phyloP scores from a whole-genome alignment of 1,140 invertebrate species.

The Ericerus pela region DNA sequence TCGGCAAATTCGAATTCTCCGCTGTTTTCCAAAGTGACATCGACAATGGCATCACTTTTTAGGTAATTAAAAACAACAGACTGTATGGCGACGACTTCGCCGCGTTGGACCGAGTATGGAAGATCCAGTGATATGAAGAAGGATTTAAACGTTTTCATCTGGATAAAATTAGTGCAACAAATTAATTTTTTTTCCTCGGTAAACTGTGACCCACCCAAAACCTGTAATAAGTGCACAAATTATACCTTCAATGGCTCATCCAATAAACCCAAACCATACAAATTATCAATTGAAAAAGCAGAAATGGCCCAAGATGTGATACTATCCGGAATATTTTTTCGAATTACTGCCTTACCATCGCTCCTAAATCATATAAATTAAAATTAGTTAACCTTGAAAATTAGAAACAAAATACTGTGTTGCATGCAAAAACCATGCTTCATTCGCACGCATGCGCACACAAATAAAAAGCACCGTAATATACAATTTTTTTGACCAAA shows the following conservation, averaged over 20 bases:
- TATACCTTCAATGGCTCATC: slow-evolving; percentile 46
- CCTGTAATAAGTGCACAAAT: not conserved
- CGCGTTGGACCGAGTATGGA: slow-evolving; percentile 76
- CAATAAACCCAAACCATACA: slow-evolving; percentile 69
- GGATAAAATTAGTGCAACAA: no score
- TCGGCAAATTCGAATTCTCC: slow-evolving; percentile 70
- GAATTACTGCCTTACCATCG: slow-evolving; percentile 36
- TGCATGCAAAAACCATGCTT: no score
- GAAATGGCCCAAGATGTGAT: slow-evolving; percentile 87
- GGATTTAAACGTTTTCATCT: slow-evolving; percentile 70
- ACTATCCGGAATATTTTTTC: slow-evolving; percentile 58
- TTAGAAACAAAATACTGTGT: no score
- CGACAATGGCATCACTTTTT: slow-evolving; percentile 56
- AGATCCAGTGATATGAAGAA: slow-evolving; percentile 76
- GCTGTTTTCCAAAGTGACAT: slow-evolving; percentile 69
- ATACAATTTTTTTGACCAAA: no score
- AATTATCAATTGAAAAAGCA: slow-evolving; percentile 77
- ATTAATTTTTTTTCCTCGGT: no score
- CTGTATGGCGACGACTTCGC: slow-evolving; percentile 79
- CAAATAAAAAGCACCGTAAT: no score
- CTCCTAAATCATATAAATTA: slow-evolving; percentile 29
- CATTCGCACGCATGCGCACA: no score
- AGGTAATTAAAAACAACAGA: slow-evolving; percentile 87
- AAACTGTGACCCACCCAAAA: not conserved
- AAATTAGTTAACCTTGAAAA: no score